Base-by-base conservation (phyloP, 2,888 invertebrate species). In the Plebejus argus region DNA sequence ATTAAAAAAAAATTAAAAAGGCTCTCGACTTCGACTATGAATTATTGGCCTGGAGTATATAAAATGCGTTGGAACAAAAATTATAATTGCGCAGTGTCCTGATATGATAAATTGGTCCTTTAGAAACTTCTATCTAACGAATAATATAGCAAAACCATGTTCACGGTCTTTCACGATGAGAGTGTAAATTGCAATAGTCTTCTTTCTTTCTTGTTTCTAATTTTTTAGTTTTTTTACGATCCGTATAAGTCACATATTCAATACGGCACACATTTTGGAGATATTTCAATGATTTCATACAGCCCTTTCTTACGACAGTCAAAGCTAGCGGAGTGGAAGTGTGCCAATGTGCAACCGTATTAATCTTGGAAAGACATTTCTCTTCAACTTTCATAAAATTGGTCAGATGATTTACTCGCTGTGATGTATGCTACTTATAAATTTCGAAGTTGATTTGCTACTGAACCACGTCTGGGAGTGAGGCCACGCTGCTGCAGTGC, bases 301-400 rank as follows among this genome's bases (percentile, higher is more conserved):
- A 28, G 28, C 33, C 12, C 6, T 6, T 66, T 33, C 66, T 66
- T 53, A 70, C 72, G 72, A 76, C 76, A 78, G 45, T 78, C 70
- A 75, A 23, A 61, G 74, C 77, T 1, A 18, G 76, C 78, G n/a
- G 75, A 79, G 77, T 80, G 80, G 80, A 80, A 76, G 76, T 56
- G 79, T 80, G 80, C 79, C 80, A 80, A 80, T 80, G 78, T 78
- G 78, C 75, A 53, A 70, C 74, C 33, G 71, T 78, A 79, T 79
- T 79, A 79, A 76, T 80, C 77, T 80, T 76, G 72, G 72, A 79
- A 79, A 77, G 80, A 80, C 78, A 80, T 80, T 80, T 78, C 76
- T 75, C 79, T 79, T 79, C 78, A 80, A 79, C 79, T 79, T 80
- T 77, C 78, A 77, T 77, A 74, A 78, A 78, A 77, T 77, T 79